A percentile compares a stretch with the other conserved stretches of the same genome.
phyloP scores from a whole-genome alignment of 64 coral and sea anemone species.

The Acropora tenuis region DNA sequence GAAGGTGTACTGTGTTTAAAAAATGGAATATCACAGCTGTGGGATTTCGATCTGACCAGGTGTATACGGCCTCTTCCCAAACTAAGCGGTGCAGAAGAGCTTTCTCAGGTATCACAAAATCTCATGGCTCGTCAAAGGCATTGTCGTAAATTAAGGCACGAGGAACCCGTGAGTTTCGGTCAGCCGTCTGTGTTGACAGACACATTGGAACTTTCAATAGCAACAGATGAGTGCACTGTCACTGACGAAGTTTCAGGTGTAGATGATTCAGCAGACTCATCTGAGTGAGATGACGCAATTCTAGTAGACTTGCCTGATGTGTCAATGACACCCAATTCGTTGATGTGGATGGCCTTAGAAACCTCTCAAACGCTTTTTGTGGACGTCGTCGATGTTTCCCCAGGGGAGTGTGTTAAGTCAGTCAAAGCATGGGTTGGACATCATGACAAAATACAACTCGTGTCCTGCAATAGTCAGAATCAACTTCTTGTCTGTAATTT shows the following conservation, averaged over 20 bases:
- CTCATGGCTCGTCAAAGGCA: background rate
- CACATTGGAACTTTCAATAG: background rate
- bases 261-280: no score
- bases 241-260: no score
- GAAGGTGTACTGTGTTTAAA: background rate
- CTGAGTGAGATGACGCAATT: no score
- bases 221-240: no score
- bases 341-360: no score
- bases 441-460: no score
- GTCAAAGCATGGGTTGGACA: background rate
- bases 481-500: background rate
- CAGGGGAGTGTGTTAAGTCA: background rate
- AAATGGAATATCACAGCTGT: background rate
- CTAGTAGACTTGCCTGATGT: no score
- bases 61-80: background rate
- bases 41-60: conserved; percentile 20
- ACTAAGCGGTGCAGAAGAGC: background rate
- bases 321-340: no score
- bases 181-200: background rate
- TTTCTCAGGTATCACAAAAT: background rate
- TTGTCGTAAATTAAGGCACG: background rate
- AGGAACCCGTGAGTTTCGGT: background rate
- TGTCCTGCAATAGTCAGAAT: background rate
- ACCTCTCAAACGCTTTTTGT: background rate
- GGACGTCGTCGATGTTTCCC: background rate